Evolutionary conservation across 2,888 invertebrate genomes (phyloP).

Genomic region (Dynastes hyllus): DNA sequence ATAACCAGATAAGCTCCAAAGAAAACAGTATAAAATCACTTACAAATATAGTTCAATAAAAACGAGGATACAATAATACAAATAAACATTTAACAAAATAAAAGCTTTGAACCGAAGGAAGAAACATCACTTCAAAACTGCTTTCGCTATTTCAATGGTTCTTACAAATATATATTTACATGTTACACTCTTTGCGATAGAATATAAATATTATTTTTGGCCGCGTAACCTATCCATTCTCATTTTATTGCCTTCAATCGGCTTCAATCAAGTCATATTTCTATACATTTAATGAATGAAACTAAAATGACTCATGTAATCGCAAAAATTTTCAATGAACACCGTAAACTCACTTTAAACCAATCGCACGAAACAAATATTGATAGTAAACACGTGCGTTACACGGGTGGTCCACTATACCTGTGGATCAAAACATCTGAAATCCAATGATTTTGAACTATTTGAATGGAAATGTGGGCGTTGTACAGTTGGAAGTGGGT

Average conservation of each 20-base stretch:
- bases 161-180: not conserved
- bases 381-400: constrained; percentile 50
- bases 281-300: constrained; percentile 56
- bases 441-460: constrained; percentile 20
- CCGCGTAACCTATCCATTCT: constrained; percentile 2
- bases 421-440: constrained; percentile 64
- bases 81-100: no score
- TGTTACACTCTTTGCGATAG: not conserved
- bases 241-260: constrained; percentile 21
- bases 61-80: no score
- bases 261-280: constrained; percentile 39
- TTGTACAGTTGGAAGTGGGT: not conserved
- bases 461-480: not conserved
- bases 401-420: constrained; percentile 62
- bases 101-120: no score
- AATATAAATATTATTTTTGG: constrained; percentile 27
- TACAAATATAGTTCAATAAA: no score
- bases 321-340: constrained; percentile 62
- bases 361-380: constrained; percentile 55
- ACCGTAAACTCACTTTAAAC: constrained; percentile 60
- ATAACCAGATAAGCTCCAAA: not conserved
- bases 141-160: no score
- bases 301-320: constrained; percentile 50
- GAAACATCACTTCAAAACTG: no score
- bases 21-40: not conserved